A percentile compares a stretch with the other conserved stretches of the same genome.
Conservation (phyloP, 2,797 vertebrate genomes). For the Poecilia velifera region DNA sequence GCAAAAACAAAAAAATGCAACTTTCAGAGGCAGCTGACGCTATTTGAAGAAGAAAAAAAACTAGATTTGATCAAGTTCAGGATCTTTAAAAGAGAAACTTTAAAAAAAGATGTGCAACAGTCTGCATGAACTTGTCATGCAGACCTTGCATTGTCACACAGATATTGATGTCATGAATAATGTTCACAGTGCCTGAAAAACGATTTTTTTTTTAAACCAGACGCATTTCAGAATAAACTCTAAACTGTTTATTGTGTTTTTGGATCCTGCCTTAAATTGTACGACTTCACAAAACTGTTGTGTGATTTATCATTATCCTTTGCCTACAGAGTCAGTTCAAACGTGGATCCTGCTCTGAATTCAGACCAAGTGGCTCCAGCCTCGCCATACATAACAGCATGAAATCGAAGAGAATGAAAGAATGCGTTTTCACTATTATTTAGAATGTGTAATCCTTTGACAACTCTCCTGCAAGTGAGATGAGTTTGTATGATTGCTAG, state of each 20-base stretch:
- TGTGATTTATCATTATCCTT: slow-evolving; percentile 3
- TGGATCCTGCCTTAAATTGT: slow-evolving; percentile 34
- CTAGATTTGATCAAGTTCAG: background rate
- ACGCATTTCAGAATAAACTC: slow-evolving; percentile 27
- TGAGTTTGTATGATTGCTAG: slow-evolving; percentile 75
- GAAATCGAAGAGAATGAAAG: slow-evolving; percentile 53
- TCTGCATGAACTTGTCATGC: slow-evolving; percentile 73
- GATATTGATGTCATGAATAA: slow-evolving; percentile 19
- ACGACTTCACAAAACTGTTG: slow-evolving; percentile 5
- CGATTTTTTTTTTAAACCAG: slow-evolving; percentile 3
- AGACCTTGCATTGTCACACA: slow-evolving; percentile 44
- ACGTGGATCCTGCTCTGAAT: slow-evolving; percentile 19
- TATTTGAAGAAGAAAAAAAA: background rate
- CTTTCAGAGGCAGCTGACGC: background rate
- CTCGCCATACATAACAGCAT: slow-evolving; percentile 61
- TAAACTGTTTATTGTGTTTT: slow-evolving; percentile 22
- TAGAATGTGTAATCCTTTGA: slow-evolving; percentile 55
- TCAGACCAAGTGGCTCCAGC: slow-evolving; percentile 56
- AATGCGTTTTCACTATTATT: slow-evolving; percentile 38
- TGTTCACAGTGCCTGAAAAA: slow-evolving; percentile 44
- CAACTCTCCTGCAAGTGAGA: slow-evolving; percentile 49
- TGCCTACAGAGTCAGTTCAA: background rate
- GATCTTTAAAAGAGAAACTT: background rate
- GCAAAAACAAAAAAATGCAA: background rate
- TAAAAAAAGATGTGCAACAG: slow-evolving; percentile 14